Conservation (phyloP, 2,113 vertebrate species). For the Podiceps cristatus region DNA sequence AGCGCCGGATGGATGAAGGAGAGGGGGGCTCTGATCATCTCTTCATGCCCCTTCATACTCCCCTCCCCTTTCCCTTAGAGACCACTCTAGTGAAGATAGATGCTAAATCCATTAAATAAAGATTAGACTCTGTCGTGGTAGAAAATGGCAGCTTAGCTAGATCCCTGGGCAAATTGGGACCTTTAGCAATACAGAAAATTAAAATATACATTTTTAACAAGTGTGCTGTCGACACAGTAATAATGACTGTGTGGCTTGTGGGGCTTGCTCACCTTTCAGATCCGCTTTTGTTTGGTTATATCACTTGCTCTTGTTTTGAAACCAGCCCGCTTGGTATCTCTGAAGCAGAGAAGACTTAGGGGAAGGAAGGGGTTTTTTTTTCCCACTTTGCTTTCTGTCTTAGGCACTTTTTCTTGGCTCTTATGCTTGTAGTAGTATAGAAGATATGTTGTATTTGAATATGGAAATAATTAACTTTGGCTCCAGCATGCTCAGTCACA, state of each 20-base stretch:
- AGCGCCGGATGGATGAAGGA: slow-evolving; percentile 90
- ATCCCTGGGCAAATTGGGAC: slow-evolving; percentile 81
- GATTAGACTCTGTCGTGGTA: slow-evolving; percentile 92
- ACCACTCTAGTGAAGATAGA: slow-evolving; percentile 92
- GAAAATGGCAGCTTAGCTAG: slow-evolving; percentile 88
- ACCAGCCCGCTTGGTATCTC: slow-evolving; percentile 54
- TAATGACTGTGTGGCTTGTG: slow-evolving; percentile 68
- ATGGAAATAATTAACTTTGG: slow-evolving; percentile 69
- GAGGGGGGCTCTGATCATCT: slow-evolving; percentile 84
- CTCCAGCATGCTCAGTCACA: slow-evolving; percentile 21
- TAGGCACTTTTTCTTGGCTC: slow-evolving; percentile 41
- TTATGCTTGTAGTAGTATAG: slow-evolving; percentile 29
- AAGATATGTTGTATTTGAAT: slow-evolving; percentile 65
- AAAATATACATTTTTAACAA: slow-evolving; percentile 90
- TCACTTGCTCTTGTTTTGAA: slow-evolving; percentile 75
- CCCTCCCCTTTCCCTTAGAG: slow-evolving; percentile 83
- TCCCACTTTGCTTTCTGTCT: slow-evolving; percentile 30
- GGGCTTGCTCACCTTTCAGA: slow-evolving; percentile 74
- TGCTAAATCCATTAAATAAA: slow-evolving; percentile 99
- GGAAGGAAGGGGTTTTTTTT: not conserved
- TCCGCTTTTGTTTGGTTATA: slow-evolving; percentile 76
- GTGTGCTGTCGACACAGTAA: slow-evolving; percentile 72
- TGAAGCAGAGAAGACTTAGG: slow-evolving; percentile 59
- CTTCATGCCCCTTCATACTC: slow-evolving; percentile 83
- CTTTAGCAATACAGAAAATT: slow-evolving; percentile 84